Base-by-base conservation (phyloP, 2,888 invertebrate genomes). In the Sinopyrophorus schimmeli region DNA sequence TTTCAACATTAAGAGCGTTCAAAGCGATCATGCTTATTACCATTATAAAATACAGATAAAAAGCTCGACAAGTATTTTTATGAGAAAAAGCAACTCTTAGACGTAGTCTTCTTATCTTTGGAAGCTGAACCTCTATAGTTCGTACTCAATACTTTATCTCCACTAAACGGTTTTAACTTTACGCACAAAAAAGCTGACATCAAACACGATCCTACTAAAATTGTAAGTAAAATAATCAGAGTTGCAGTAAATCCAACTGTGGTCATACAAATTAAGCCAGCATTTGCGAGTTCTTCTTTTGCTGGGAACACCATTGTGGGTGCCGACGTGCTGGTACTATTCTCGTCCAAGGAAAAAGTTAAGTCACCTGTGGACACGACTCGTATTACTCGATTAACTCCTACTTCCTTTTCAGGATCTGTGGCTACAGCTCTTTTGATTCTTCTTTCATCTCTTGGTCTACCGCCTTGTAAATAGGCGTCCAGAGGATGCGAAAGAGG, bases 221-320 rank as follows among this genome's bases (percentile, higher is more conserved):
- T 87, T 40, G 86, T 88, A 48, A 94, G 78, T 14, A 94, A 79
- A 31, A 93, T 82, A 37, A 92, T 83, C 16, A 94, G 77, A 16
- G 92, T 90, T 18, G 90, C 87, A 23, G 92, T 88, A 66, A 94
- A 94, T 6, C 93, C 92, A n/a, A 92, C 89, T 3, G 92, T 92
- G 1, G 93, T 92, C 92, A 94, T 92, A 73, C 93, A 94, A 56
- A 94, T 92, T 53, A 92, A 76, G 12, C 83, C 83, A 16, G 68
- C 62, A 46, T 66, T 67, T 2, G 68, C 64, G 12, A 71, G 49
- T 56, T 81, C 80, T 58, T 82, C 81, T 9, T 78, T 75, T 2
- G 84, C 82, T 2, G 90, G 89, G 65, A 86, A 85, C 1, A 87
- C 79, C 78, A 87, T 81, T 0, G 90, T 81, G 28, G 77, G 73